Evolutionary conservation across 2,888 invertebrate genomes (phyloP).

Genomic region (Serrognathus titanus): DNA sequence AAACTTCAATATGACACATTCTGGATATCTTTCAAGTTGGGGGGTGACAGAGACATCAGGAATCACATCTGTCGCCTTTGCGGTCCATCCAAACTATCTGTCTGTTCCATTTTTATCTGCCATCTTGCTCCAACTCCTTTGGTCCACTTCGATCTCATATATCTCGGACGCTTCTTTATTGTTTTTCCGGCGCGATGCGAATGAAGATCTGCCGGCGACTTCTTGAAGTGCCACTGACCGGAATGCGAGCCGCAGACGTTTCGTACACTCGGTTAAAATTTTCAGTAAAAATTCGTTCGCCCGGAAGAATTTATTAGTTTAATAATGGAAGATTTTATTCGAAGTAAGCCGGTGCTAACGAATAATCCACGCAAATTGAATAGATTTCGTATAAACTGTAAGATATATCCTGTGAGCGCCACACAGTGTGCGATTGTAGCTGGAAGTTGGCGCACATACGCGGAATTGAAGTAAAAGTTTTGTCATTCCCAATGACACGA

Average conservation of each 20-base stretch:
- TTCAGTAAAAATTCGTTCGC: no score
- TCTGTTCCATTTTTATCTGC: slow-evolving; percentile 14
- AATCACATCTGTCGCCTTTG: slow-evolving; percentile 37
- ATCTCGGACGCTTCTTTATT: slow-evolving; percentile 25
- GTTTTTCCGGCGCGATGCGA: slow-evolving; percentile 15
- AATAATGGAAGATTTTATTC: no score
- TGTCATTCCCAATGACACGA: slow-evolving; percentile 58
- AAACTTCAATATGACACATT: slow-evolving; percentile 47
- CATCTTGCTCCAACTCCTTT: slow-evolving; percentile 9
- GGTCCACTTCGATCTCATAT: slow-evolving; percentile 21
- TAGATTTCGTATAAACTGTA: neutral
- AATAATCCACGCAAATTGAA: no score
- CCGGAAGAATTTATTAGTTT: no score
- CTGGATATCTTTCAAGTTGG: slow-evolving; percentile 42
- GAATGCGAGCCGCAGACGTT: neutral
- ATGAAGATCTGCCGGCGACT: slow-evolving; percentile 16
- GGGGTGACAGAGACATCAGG: slow-evolving; percentile 46
- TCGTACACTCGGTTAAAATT: no score
- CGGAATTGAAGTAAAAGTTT: slow-evolving; percentile 53
- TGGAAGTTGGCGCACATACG: slow-evolving; percentile 30
- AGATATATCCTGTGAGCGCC: slow-evolving; percentile 12
- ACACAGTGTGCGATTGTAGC: slow-evolving; percentile 13
- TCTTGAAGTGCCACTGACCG: slow-evolving; percentile 14
- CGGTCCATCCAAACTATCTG: slow-evolving; percentile 22
- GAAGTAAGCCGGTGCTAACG: no score